Conservation (phyloP, 2,888 invertebrate genomes). For the Thera britannica region DNA sequence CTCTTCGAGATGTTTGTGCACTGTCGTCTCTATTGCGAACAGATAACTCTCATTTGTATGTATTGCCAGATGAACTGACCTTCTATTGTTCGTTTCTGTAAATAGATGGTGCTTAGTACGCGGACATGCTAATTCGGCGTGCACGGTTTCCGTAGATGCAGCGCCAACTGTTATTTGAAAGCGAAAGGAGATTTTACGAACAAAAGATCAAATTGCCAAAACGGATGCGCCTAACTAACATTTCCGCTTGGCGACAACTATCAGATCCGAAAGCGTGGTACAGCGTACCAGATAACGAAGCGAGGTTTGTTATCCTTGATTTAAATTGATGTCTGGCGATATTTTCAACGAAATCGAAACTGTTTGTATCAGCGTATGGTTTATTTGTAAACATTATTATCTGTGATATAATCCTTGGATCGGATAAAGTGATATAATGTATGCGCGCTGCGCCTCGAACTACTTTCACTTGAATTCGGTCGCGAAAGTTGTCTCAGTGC, state of each 20-base stretch:
- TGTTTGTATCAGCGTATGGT: constrained; percentile 32
- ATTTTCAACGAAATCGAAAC: constrained; percentile 33
- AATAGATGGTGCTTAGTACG: constrained; percentile 73
- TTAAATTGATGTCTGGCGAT: constrained; percentile 25
- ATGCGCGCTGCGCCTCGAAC: constrained; percentile 75
- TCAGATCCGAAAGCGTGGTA: constrained; percentile 48
- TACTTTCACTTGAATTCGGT: constrained; percentile 84
- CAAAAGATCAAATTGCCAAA: constrained; percentile 55
- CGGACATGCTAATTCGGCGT: constrained; percentile 74
- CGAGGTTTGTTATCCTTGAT: constrained; percentile 35
- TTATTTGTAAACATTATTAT: constrained; percentile 53
- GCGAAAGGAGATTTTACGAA: constrained; percentile 68
- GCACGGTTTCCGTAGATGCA: constrained; percentile 68
- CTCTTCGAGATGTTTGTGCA: constrained; percentile 11
- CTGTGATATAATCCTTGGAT: constrained; percentile 76
- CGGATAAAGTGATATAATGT: constrained; percentile 81
- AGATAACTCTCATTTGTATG: constrained; percentile 64
- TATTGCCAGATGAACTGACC: constrained; percentile 64
- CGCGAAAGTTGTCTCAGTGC: constrained; percentile 82
- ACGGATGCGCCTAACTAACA: constrained; percentile 48
- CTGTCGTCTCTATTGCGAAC: constrained; percentile 20
- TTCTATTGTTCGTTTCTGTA: constrained; percentile 77
- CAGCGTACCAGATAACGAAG: constrained; percentile 24
- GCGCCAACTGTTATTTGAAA: constrained; percentile 63
- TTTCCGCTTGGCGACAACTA: constrained; percentile 60